Percentiles rank a stretch among this genome's conserved stretches.
These are phyloP conservation scores for Sus cebifrons DNA, from an alignment of 2,797 vertebrate species.

Conservation along the genomic window DNA sequence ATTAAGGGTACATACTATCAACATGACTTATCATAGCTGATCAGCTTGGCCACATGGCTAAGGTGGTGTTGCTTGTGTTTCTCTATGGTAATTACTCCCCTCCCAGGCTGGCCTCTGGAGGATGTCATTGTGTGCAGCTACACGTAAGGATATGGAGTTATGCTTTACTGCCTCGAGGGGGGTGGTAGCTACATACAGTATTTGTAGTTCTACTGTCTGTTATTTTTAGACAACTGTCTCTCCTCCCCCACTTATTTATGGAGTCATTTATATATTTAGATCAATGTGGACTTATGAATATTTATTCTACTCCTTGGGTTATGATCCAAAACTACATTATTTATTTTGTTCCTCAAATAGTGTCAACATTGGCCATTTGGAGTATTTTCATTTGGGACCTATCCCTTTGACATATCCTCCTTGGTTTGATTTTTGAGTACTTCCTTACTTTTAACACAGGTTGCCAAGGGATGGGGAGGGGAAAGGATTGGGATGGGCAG, in stretches of 20 bases:
- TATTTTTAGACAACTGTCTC: not conserved
- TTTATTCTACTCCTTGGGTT: not conserved
- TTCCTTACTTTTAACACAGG: not conserved
- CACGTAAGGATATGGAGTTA: not conserved
- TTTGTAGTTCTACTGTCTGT: not conserved
- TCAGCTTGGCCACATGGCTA: too few species aligned
- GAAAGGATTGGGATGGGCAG: too few species aligned
- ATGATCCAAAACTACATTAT: not conserved
- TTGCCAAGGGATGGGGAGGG: not conserved
- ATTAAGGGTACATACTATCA: rapidly evolving
- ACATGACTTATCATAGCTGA: too few species aligned
- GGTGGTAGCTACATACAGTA: not conserved
- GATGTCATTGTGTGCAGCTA: not conserved
- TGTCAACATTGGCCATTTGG: not conserved
- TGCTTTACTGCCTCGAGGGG: rapidly evolving
- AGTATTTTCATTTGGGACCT: not conserved
- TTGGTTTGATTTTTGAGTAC: not conserved
- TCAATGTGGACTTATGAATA: not conserved
- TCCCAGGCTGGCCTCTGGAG: not conserved
- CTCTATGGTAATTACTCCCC: not conserved
- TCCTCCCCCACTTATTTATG: not conserved
- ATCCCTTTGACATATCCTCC: not conserved
- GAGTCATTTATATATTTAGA: not conserved
- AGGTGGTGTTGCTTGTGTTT: not conserved
- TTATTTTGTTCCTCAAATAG: not conserved